Evolutionary conservation across 1,140 invertebrate species (phyloP).

Genomic region (Aculops lycopersici): DNA sequence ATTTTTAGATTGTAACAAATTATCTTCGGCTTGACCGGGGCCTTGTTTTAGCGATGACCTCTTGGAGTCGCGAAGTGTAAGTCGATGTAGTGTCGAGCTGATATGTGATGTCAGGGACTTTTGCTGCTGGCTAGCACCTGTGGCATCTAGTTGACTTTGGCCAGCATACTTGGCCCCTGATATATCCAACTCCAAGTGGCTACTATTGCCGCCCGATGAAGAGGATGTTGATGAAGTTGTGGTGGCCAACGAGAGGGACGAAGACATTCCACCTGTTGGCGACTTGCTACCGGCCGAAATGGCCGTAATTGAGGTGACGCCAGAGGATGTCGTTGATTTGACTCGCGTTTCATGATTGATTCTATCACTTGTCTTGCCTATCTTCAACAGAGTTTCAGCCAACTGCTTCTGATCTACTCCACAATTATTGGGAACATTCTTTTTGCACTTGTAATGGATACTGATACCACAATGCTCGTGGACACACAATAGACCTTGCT

Average conservation of each 20-base stretch:
- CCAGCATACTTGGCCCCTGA: no score
- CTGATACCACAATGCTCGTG: constrained; percentile 65
- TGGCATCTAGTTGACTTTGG: background rate
- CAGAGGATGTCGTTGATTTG: background rate
- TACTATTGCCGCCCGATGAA: background rate
- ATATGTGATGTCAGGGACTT: no score
- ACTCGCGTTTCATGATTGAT: background rate
- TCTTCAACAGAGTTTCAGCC: constrained; percentile 55
- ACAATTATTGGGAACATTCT: constrained; percentile 97
- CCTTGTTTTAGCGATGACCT: no score
- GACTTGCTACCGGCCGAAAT: background rate
- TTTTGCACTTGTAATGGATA: constrained; percentile 91
- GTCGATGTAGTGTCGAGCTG: no score
- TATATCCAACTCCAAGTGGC: background rate
- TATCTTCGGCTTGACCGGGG: no score
- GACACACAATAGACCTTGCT: constrained; percentile 74
- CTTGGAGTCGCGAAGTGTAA: no score
- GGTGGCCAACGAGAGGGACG: background rate
- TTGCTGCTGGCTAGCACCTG: background rate
- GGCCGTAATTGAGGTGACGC: background rate
- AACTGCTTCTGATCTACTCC: constrained; percentile 87
- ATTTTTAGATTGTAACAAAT: background rate
- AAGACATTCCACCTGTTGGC: background rate
- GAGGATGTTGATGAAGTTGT: background rate
- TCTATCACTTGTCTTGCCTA: constrained; percentile 71